Evolutionary conservation across 2,113 vertebrate species (phyloP).

Genomic region (Odontophorus gujanensis): DNA sequence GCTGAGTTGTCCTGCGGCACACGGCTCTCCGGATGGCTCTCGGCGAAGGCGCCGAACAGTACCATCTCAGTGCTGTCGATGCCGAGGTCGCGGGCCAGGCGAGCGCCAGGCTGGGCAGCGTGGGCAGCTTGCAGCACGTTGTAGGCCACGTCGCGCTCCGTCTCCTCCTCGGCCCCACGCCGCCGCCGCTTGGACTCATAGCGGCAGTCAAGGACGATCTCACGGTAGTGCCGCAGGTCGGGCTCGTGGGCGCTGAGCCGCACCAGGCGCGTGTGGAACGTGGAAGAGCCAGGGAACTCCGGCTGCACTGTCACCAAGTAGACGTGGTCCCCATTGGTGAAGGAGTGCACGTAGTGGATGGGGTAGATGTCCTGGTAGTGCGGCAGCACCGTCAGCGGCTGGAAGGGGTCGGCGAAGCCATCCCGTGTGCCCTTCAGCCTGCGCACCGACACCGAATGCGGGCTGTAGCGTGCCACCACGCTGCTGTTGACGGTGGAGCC

Average conservation of each 20-base stretch:
- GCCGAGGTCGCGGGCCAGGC: slow-evolving; percentile 85
- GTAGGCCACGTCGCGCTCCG: slow-evolving; percentile 77
- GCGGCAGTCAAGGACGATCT: slow-evolving; percentile 89
- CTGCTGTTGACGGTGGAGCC: slow-evolving; percentile 85
- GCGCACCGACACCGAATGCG: slow-evolving; percentile 88
- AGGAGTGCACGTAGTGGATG: slow-evolving; percentile 91
- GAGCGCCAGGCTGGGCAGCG: slow-evolving; percentile 78
- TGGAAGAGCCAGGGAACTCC: slow-evolving; percentile 30
- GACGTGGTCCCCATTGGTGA: slow-evolving; percentile 80
- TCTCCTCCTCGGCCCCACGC: background rate
- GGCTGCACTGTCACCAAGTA: slow-evolving; percentile 93
- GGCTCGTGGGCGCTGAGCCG: slow-evolving; percentile 80
- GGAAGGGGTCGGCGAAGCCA: slow-evolving; percentile 83
- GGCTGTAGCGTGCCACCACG: slow-evolving; percentile 82
- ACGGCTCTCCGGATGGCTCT: slow-evolving; percentile 64
- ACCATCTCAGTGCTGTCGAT: slow-evolving; percentile 80
- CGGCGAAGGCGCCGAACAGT: slow-evolving; percentile 87
- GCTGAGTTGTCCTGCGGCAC: slow-evolving; percentile 78
- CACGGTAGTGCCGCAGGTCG: slow-evolving; percentile 85
- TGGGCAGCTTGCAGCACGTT: slow-evolving; percentile 90
- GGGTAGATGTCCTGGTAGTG: slow-evolving; percentile 79
- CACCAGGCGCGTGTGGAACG: slow-evolving; percentile 85
- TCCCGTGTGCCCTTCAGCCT: slow-evolving; percentile 84
- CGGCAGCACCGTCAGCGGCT: slow-evolving; percentile 85
- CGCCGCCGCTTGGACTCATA: slow-evolving; percentile 86